These are phyloP conservation scores for Sebastiscus albofasciatus DNA, from an alignment of 2,797 vertebrate species.

Conservation along the genomic window DNA sequence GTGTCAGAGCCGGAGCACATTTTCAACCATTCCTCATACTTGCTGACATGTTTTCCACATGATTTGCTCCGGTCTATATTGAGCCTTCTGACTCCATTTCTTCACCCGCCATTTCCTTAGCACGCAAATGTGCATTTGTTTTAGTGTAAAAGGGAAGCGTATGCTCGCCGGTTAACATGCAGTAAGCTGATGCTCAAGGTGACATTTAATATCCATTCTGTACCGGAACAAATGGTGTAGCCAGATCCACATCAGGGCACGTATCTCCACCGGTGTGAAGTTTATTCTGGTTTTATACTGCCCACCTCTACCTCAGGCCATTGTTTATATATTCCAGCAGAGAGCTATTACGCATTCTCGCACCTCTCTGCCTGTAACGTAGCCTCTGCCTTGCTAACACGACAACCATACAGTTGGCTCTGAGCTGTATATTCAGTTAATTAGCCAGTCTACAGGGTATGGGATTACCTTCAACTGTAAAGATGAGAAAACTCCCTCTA, in stretches of 20 bases:
- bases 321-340: slow-evolving; percentile 58
- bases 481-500: slow-evolving; percentile 53
- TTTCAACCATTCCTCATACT: slow-evolving; percentile 32
- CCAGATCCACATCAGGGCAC: slow-evolving; percentile 35
- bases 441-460: slow-evolving; percentile 71
- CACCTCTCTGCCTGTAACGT: slow-evolving; percentile 34
- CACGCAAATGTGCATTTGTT: slow-evolving; percentile 53
- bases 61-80: slow-evolving; percentile 34
- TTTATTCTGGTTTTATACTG: slow-evolving; percentile 39
- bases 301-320: slow-evolving; percentile 48
- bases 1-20: slow-evolving; percentile 37
- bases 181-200: slow-evolving; percentile 43
- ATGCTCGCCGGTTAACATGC: slow-evolving; percentile 37
- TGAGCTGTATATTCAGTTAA: slow-evolving; percentile 69
- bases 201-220: slow-evolving; percentile 63
- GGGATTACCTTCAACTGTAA: slow-evolving; percentile 67
- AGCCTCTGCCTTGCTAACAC: slow-evolving; percentile 62
- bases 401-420: slow-evolving; percentile 62
- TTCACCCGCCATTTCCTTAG: slow-evolving; percentile 23
- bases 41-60: slow-evolving; percentile 44
- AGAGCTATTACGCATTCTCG: slow-evolving; percentile 46
- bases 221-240: slow-evolving; percentile 43
- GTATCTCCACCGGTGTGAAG: slow-evolving; percentile 16
- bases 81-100: slow-evolving; percentile 46
- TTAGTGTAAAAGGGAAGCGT: slow-evolving; percentile 29